Percentiles rank a stretch among this genome's conserved stretches.
These are phyloP conservation scores for Syrista parreyssii DNA, from an alignment of 2,888 invertebrate species.

Conservation along the genomic window DNA sequence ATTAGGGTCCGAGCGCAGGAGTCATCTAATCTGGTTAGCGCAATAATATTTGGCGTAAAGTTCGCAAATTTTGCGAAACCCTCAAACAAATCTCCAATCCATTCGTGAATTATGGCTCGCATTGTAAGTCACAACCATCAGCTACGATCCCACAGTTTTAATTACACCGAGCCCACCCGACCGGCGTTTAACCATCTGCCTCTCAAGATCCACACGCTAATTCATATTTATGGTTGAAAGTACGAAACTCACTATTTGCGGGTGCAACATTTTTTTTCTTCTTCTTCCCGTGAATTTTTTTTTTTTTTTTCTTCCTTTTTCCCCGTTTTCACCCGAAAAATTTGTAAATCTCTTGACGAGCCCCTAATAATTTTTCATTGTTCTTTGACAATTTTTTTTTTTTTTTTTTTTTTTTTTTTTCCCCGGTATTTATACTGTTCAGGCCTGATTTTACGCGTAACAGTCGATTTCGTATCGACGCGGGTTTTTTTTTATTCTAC, in stretches of 20 bases:
- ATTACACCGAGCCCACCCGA: neutral
- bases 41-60: neutral
- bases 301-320: no score
- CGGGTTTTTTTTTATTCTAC: neutral
- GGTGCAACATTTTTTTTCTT: neutral
- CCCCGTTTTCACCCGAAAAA: no score
- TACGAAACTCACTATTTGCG: neutral
- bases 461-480: neutral
- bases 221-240: neutral
- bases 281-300: rapidly evolving
- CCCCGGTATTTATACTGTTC: neutral
- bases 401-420: no score
- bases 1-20: neutral
- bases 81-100: neutral
- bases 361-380: no score
- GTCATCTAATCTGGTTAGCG: neutral
- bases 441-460: neutral
- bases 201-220: neutral
- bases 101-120: no score
- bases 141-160: neutral
- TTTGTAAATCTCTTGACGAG: no score
- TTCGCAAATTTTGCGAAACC: neutral
- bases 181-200: neutral
- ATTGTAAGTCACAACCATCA: neutral
- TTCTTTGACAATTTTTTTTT: neutral